Evolutionary conservation across 2,888 invertebrate species (phyloP).

Genomic region (Germaria angustata): DNA sequence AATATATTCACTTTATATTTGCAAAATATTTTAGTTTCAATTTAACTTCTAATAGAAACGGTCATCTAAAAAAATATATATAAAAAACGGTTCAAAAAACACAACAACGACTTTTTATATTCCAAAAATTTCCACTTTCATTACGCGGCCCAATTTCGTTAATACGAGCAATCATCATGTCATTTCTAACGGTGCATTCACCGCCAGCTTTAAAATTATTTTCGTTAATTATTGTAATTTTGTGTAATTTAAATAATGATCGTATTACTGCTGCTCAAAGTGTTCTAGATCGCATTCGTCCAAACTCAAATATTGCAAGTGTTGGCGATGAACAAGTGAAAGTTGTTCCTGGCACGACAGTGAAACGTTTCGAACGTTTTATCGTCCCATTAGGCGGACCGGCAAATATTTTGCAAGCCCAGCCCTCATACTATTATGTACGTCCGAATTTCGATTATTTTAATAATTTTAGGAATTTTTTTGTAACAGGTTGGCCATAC

Average conservation of each 20-base stretch:
- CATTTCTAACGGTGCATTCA: constrained; percentile 62
- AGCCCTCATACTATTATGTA: constrained; percentile 66
- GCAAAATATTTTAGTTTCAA: constrained; percentile 50
- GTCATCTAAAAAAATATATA: constrained; percentile 24
- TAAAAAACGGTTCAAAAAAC: background rate
- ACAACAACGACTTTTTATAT: background rate
- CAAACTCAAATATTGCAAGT: constrained; percentile 67
- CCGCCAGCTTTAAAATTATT: constrained; percentile 46
- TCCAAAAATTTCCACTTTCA: constrained; percentile 16
- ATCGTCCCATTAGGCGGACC: constrained; percentile 74
- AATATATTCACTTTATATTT: constrained; percentile 19
- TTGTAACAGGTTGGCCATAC: constrained; percentile 59
- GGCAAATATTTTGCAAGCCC: constrained; percentile 57
- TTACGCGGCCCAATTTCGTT: constrained; percentile 58
- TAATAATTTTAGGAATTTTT: constrained; percentile 50
- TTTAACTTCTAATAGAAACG: constrained; percentile 60
- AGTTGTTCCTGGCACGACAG: constrained; percentile 77
- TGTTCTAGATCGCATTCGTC: constrained; percentile 74
- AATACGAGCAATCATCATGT: constrained; percentile 64
- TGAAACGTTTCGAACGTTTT: constrained; percentile 78
- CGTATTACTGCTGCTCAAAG: constrained; percentile 69
- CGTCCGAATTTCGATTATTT: constrained; percentile 61
- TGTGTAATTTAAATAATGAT: constrained; percentile 49
- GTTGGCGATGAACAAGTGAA: constrained; percentile 73
- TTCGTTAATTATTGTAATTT: constrained; percentile 45